phyloP scores from a whole-genome alignment of 2,888 invertebrate genomes.

The Trissonchulus latispiculum region DNA sequence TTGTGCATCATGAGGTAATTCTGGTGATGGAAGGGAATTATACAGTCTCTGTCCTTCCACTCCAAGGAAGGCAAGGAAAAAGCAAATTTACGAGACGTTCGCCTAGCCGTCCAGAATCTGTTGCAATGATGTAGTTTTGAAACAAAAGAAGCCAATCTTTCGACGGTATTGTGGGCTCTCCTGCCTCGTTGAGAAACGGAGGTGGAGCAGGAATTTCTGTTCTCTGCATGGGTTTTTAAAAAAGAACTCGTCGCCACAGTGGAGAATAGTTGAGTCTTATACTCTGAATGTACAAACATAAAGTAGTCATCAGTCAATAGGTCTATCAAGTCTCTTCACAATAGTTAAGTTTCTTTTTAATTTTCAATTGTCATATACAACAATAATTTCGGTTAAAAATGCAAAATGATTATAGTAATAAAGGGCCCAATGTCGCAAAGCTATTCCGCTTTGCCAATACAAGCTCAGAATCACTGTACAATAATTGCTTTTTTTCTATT shows the following conservation, averaged over 20 bases:
- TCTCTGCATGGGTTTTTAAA: background rate
- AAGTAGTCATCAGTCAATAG: no score
- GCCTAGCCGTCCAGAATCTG: background rate
- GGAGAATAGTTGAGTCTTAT: no score
- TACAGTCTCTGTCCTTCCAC: background rate
- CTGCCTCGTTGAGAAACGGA: background rate
- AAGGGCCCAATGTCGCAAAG: no score
- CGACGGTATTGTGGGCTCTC: background rate
- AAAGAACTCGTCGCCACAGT: background rate
- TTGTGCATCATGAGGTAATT: background rate
- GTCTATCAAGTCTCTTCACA: no score
- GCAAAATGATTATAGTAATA: no score
- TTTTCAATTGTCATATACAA: no score
- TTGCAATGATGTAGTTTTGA: background rate
- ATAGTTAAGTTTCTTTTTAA: no score
- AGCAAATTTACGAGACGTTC: background rate
- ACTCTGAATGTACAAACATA: no score
- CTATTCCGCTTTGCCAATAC: no score
- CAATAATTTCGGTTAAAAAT: no score
- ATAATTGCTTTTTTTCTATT: no score
- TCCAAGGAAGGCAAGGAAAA: background rate
- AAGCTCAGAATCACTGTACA: no score
- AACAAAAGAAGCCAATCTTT: background rate
- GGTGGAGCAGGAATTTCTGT: background rate
- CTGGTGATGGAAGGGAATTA: background rate